A percentile compares a stretch with the other conserved stretches of the same genome.
Evolutionary conservation across 2,113 vertebrate species (phyloP).

Genomic region (Microcebus griseorufus): DNA sequence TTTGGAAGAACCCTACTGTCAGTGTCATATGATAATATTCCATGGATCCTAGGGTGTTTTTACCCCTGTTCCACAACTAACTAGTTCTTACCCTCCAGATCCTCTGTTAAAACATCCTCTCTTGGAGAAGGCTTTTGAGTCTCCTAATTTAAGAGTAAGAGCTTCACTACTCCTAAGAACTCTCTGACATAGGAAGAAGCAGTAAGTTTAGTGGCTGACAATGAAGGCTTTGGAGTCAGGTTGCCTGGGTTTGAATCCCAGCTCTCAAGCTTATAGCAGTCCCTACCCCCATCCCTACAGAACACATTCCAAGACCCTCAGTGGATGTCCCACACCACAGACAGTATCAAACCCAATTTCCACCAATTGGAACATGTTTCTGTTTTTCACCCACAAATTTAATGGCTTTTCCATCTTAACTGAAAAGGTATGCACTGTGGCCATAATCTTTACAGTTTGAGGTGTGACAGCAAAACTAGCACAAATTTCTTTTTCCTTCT

Average conservation of each 20-base stretch:
- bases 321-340: neutral
- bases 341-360: neutral
- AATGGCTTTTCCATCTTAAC: neutral
- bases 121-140: neutral
- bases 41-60: neutral
- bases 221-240: neutral
- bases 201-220: neutral
- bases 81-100: neutral
- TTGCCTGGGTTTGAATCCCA: neutral
- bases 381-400: neutral
- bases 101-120: neutral
- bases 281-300: neutral
- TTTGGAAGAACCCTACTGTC: neutral
- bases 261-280: neutral
- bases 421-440: neutral
- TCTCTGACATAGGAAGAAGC: neutral
- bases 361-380: neutral
- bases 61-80: rapidly evolving
- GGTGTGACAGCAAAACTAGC: neutral
- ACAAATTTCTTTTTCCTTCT: neutral
- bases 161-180: neutral
- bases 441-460: neutral
- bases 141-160: neutral
- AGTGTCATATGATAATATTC: neutral
- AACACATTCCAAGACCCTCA: neutral